Base-by-base conservation (phyloP, 2,888 invertebrate genomes). In the Stenodema calcarata region DNA sequence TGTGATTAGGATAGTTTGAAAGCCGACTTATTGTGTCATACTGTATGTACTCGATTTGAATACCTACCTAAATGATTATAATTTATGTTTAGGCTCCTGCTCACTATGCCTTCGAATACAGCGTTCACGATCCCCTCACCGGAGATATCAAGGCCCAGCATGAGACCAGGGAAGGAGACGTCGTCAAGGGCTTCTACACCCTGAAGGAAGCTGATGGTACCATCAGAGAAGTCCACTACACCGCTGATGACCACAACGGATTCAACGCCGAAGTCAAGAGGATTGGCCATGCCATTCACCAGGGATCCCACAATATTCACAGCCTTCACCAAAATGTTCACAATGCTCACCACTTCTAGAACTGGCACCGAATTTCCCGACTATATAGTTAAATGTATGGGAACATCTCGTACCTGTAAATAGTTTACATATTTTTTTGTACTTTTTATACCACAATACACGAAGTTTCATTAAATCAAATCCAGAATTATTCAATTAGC, bases 181-280 rank as follows among this genome's bases (percentile, higher is more conserved):
- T 54, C 14, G 80, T 80, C 28, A 80, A 80, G 18, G 80, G 80
- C 14, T 80, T 47, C 80, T 80, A 80, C 80, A 54, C 54, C n/a
- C 54, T 80, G 16, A 80, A 80, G 35, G 80, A 80, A 35, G 80
- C 80, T n/a, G 80, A 80, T 23, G 80, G 80, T 11, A 80, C 80
- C 30, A 80, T 42, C 80, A 80, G 80, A n/a, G 80, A 80, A 54
- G 80, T 80, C 54, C 80, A 80, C 80, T 80, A 80, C 80, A 80
- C 80, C 16, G 80, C 80, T 30, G 80, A 80, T 27, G 27, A 54
- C 54, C 80, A 80, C 28, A 80, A 80, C 30, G 80, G 80, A 54
- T 90, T 89, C 88, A 90, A 89, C 88, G 89, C 89, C 12, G 88
- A 89, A n/a, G 89, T 89, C 14, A 89, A 89, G 86, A 89, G 88